Evolutionary conservation across 2,888 invertebrate species (phyloP).

Genomic region (Trachelus tabidus): DNA sequence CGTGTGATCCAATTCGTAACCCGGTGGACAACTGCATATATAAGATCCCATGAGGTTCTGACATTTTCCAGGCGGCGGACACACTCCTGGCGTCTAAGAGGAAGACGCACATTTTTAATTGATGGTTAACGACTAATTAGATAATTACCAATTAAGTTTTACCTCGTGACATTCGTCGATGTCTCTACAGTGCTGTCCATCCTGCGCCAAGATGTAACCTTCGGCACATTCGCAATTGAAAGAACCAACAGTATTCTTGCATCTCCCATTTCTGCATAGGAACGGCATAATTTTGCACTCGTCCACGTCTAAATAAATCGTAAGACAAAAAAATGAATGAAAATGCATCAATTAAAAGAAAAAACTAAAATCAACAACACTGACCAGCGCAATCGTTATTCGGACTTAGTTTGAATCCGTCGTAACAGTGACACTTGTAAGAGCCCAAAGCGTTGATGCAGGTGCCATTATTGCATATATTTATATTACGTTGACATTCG

Average conservation of each 20-base stretch:
- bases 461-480: constrained; percentile 81
- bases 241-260: constrained; percentile 82
- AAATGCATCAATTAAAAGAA: not conserved
- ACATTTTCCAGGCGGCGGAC: constrained; percentile 74
- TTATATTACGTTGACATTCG: constrained; percentile 79
- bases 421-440: constrained; percentile 80
- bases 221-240: constrained; percentile 85
- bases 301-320: constrained; percentile 73
- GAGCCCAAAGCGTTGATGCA: constrained; percentile 79
- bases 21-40: constrained; percentile 82
- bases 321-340: not conserved
- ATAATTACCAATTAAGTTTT: constrained; percentile 23
- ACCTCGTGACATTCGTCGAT: constrained; percentile 82
- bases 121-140: not conserved
- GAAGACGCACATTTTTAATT: not conserved
- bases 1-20: constrained; percentile 77
- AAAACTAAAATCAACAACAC: constrained; percentile 28
- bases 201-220: constrained; percentile 80
- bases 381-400: constrained; percentile 83
- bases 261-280: constrained; percentile 87
- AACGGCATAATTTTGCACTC: constrained; percentile 87
- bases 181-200: constrained; percentile 83
- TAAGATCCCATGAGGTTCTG: constrained; percentile 78
- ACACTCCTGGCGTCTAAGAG: constrained; percentile 69
- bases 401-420: constrained; percentile 80